Conservation (phyloP, 2,888 invertebrate genomes). For the Coleophora flavipennella region DNA sequence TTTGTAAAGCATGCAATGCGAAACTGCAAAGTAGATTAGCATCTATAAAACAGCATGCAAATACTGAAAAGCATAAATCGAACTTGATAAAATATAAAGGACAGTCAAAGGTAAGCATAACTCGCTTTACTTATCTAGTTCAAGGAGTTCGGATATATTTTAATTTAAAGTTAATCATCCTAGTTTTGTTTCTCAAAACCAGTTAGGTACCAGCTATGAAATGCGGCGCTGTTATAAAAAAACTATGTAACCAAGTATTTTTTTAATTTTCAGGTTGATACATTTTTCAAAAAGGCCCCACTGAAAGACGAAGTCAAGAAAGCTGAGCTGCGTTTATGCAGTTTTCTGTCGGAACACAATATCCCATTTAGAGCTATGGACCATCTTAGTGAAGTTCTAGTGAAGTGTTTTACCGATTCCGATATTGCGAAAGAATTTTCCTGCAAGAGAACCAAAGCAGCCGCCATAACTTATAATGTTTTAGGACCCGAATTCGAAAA, state of each 20-base stretch:
- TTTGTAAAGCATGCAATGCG: neutral
- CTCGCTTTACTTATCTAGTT: neutral
- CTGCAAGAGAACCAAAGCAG: neutral
- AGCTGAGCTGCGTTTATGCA: neutral
- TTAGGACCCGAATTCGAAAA: neutral
- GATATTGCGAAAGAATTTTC: neutral
- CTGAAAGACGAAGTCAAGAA: neutral
- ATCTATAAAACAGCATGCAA: neutral
- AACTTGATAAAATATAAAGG: neutral
- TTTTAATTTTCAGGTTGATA: neutral
- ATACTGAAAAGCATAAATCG: neutral
- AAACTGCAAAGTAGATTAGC: neutral
- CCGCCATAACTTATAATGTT: neutral
- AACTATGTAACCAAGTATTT: neutral
- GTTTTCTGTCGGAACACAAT: neutral
- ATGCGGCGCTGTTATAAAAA: neutral
- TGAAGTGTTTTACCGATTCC: neutral
- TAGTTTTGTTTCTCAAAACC: no score
- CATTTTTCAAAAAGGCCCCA: neutral
- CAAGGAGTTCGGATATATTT: no score
- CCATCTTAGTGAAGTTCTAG: neutral
- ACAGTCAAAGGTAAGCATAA: neutral
- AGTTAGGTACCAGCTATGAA: no score
- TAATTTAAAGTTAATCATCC: no score
- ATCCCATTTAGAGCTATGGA: neutral